Evolutionary conservation across 2,113 vertebrate species (phyloP).

Genomic region (Podarcis raffonei): DNA sequence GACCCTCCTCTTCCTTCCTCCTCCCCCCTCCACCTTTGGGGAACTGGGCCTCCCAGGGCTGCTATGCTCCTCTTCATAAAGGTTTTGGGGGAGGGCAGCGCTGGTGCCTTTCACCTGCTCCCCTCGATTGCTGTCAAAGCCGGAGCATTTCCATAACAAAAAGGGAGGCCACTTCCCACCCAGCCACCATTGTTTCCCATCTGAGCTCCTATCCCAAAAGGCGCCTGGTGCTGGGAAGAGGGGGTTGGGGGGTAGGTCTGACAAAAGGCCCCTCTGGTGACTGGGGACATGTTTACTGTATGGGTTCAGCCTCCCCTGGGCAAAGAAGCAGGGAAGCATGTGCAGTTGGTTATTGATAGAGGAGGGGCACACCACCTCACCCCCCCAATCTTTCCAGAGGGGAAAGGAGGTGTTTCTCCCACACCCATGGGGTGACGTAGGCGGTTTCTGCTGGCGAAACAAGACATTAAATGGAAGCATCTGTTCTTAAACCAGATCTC

Average conservation of each 20-base stretch:
- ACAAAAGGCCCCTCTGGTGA: not conserved
- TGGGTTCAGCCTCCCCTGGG: not conserved
- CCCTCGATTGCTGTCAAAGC: not conserved
- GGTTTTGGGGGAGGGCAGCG: not conserved
- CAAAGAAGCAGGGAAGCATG: not conserved
- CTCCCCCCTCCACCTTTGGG: not conserved
- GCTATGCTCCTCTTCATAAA: not conserved
- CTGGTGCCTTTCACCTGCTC: conserved; percentile 30
- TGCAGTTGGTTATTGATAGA: not conserved
- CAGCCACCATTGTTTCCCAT: conserved; percentile 1
- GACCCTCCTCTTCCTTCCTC: not conserved
- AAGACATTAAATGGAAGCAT: not conserved
- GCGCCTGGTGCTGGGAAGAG: not conserved
- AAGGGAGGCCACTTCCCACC: not conserved
- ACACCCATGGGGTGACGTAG: not conserved
- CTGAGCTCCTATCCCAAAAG: not conserved
- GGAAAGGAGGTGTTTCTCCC: not conserved
- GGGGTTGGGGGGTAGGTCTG: not conserved
- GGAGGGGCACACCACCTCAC: not conserved
- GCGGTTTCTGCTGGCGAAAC: no score
- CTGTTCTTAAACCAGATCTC: not conserved
- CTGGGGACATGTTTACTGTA: not conserved
- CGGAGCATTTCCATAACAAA: conserved; percentile 28
- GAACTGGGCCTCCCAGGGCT: not conserved
- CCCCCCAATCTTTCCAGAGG: not conserved